Evolutionary conservation across 2,888 invertebrate species (phyloP).

Genomic region (Apotomis turbidana): DNA sequence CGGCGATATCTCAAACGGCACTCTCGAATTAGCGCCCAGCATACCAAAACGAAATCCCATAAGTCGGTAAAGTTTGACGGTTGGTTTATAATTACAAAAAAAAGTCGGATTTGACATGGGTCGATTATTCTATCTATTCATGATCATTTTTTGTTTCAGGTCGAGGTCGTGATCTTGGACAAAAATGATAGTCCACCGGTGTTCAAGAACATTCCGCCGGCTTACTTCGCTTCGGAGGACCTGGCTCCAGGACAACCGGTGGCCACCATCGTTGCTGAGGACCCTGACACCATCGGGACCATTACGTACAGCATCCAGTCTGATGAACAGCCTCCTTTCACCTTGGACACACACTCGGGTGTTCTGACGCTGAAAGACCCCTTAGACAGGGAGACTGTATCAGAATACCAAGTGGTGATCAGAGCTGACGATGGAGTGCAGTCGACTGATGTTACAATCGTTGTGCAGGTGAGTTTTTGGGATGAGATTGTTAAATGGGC

Average conservation of each 20-base stretch:
- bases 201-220: conserved; percentile 89
- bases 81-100: not conserved
- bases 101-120: conserved; percentile 15
- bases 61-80: not conserved
- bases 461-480: conserved; percentile 87
- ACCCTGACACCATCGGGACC: conserved; percentile 93
- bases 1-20: no score
- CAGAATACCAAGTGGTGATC: conserved; percentile 90
- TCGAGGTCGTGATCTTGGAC: conserved; percentile 93
- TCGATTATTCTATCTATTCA: conserved; percentile 12
- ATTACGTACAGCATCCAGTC: conserved; percentile 89
- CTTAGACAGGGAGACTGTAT: conserved; percentile 92
- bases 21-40: not conserved
- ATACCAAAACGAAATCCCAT: not conserved
- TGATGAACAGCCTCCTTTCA: conserved; percentile 87
- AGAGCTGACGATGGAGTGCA: conserved; percentile 96
- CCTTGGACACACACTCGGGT: conserved; percentile 88
- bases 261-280: conserved; percentile 90
- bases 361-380: conserved; percentile 89
- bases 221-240: conserved; percentile 93
- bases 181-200: conserved; percentile 98
- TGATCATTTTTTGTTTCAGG: conserved; percentile 84
- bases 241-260: conserved; percentile 91
- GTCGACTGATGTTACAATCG: conserved; percentile 90
- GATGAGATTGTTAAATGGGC: conserved; percentile 30